Evolutionary conservation across 2,888 invertebrate genomes (phyloP), one percentile per base, ranked within the genome.

Genomic region (Scelioninae gen. 1): DNA sequence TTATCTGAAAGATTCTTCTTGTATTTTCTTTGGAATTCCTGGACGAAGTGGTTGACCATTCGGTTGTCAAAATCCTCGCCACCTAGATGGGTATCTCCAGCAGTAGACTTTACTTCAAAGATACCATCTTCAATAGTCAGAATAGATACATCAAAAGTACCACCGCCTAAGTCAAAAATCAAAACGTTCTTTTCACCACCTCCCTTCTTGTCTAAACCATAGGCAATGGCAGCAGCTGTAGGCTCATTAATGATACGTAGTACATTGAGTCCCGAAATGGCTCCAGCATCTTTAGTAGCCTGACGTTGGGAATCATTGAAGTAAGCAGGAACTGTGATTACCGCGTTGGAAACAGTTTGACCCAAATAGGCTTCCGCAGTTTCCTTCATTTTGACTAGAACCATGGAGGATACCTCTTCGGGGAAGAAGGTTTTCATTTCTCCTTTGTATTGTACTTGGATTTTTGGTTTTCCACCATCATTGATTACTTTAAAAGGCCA

Each of bases 161-260:
- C 99, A 92, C 99, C 99, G 90, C 99, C 99, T 93, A 99, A 95
- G 94, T 99, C 99, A 93, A 99, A 99, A 11, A 99, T 99, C 62
- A 99, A 94, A 16, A 99, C 98, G 91, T 99, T 99, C 94, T 99
- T 98, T 93, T 99, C 99, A 55, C 98, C 98, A 83, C 90, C 96
- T 98, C 93, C 95, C 92, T 96, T 96, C 90, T 96, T 96, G 93
- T 96, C 96, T 83, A 96, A 94, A 87, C 98, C 98, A 92, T 98
- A 97, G 55, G 97, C 97, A 92, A 97, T 95, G 89, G 97, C 97
- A 82, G 94, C 94, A 5, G 93, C 93, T 11, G 94, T 95, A 4
- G 94, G 95, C 86, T 95, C 94, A 88, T 94, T 94, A 86, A 94
- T 94, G 82, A 95, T 95, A 86, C 95, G 93, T 72, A 95, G 90